Conservation (phyloP, 2,797 vertebrate genomes). For the Luscinia megarhynchos region DNA sequence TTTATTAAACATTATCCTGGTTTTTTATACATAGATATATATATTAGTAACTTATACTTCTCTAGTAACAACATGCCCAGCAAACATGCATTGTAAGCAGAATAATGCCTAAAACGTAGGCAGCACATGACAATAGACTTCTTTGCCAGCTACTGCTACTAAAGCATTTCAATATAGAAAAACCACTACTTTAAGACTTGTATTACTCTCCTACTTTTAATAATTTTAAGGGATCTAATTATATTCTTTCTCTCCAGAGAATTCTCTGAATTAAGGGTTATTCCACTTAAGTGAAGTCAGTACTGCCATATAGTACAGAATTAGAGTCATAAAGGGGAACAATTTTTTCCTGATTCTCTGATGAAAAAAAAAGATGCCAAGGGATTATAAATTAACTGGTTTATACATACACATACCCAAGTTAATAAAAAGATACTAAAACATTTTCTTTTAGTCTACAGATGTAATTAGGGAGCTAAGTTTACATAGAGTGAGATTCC, state of each 20-base stretch:
- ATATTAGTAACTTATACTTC: neutral
- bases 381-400: neutral
- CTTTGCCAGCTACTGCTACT: neutral
- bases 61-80: neutral
- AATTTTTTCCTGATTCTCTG: neutral
- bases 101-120: neutral
- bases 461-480: neutral
- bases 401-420: neutral
- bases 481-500: neutral
- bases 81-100: neutral
- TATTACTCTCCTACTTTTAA: neutral
- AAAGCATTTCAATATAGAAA: neutral
- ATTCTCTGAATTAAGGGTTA: neutral
- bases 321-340: neutral
- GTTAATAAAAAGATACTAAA: neutral
- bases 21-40: neutral
- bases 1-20: neutral
- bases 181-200: neutral
- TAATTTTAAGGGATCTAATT: neutral
- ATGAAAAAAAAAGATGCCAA: neutral
- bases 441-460: neutral
- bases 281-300: neutral
- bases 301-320: neutral
- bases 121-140: neutral
- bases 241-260: neutral